These are phyloP conservation scores for Megaptera novaeangliae DNA, from an alignment of 2,113 vertebrate genomes.

Conservation along the genomic window DNA sequence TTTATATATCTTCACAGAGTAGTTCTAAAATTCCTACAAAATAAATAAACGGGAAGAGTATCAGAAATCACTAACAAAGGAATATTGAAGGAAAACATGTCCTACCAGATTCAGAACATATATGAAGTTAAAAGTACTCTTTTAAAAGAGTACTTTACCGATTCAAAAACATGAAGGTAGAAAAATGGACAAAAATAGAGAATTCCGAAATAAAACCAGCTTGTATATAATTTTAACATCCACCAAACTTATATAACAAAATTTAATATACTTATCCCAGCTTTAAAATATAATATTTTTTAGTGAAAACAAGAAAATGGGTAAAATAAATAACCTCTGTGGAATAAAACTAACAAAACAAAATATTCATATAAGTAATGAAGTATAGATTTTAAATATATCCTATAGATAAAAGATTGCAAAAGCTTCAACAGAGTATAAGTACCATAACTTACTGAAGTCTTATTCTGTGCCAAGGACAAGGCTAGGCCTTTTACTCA, in stretches of 20 bases:
- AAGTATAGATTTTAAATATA: not conserved
- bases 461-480: not conserved
- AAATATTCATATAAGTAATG: not conserved
- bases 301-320: not conserved
- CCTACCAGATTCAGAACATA: not conserved
- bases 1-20: not conserved
- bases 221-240: not conserved
- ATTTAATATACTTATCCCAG: not conserved
- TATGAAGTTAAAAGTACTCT: not conserved
- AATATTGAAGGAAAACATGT: not conserved
- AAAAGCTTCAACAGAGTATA: not conserved
- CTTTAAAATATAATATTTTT: not conserved
- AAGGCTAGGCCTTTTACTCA: not conserved
- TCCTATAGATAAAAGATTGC: not conserved
- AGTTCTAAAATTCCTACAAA: slow-evolving; percentile 7
- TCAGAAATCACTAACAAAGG: not conserved
- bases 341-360: not conserved
- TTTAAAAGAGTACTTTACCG: not conserved
- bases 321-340: slow-evolving; percentile 3
- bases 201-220: not conserved
- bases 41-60: not conserved
- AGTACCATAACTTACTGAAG: not conserved
- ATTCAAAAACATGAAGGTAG: not conserved
- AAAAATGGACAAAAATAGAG: not conserved
- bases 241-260: not conserved